Percentiles rank a stretch among this genome's conserved stretches.
Evolutionary conservation across 2,113 vertebrate species (phyloP).

Genomic region (Accipiter cooperii): DNA sequence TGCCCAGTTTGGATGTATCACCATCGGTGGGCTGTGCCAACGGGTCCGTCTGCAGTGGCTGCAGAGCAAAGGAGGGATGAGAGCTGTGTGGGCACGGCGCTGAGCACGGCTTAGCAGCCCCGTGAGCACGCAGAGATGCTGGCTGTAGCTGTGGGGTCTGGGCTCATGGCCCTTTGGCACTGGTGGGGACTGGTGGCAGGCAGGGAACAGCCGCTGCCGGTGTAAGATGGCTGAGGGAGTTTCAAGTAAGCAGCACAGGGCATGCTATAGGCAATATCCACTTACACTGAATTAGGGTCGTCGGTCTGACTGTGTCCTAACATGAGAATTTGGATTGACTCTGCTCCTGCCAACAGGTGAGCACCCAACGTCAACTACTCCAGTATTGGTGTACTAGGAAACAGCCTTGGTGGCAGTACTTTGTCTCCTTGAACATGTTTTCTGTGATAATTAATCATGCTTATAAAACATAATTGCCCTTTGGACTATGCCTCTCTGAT

Average conservation of each 20-base stretch:
- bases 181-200: no score
- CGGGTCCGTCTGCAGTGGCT: background rate
- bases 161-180: no score
- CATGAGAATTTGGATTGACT: accelerated
- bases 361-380: background rate
- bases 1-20: accelerated
- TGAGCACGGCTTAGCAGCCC: background rate
- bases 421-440: background rate
- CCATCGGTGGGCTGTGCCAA: background rate
- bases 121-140: background rate
- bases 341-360: accelerated
- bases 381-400: background rate
- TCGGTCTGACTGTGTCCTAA: accelerated
- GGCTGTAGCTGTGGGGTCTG: background rate
- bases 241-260: background rate
- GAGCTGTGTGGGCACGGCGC: accelerated
- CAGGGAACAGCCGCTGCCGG: accelerated
- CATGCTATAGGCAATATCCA: no score
- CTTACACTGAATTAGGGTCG: background rate
- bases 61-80: background rate
- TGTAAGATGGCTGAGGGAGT: background rate
- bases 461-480: background rate
- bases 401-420: background rate
- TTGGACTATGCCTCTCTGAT: background rate
- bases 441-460: background rate